Percentiles rank a stretch among this genome's conserved stretches.
phyloP scores from a whole-genome alignment of 2,797 vertebrate species.

The Pseudochaenichthys georgianus region DNA sequence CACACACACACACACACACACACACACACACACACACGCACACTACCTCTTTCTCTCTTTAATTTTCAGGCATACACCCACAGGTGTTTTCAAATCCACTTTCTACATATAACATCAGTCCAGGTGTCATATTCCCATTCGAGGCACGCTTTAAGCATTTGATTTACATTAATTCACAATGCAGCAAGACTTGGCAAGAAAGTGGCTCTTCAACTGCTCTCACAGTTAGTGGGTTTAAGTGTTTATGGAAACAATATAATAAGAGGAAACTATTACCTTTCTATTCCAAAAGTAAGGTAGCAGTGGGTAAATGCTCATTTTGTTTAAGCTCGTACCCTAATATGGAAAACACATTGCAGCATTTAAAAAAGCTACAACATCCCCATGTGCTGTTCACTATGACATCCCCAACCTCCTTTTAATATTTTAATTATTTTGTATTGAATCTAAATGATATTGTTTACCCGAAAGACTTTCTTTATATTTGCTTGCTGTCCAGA shows the following conservation, averaged over 20 bases:
- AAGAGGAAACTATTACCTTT: not conserved
- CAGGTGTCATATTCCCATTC: slow-evolving; percentile 26
- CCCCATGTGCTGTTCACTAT: not conserved
- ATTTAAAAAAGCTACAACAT: not conserved
- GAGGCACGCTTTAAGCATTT: slow-evolving; percentile 33
- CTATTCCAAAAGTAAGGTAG: not conserved
- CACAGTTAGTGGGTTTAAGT: slow-evolving; percentile 4
- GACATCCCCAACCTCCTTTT: not conserved
- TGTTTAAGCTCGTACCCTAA: too few relatives aligned
- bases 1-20: too few relatives aligned
- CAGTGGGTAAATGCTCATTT: not conserved
- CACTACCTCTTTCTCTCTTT: too few relatives aligned
- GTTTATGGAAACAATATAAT: not conserved
- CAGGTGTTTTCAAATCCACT: slow-evolving; percentile 12
- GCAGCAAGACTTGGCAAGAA: slow-evolving; percentile 61
- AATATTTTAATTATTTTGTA: not conserved
- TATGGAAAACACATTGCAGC: not conserved
- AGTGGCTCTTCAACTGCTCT: slow-evolving; percentile 9
- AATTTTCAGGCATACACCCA: too few relatives aligned
- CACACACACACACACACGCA: too few relatives aligned
- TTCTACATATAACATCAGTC: slow-evolving; percentile 12
- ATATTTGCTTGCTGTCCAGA: slow-evolving; percentile 13
- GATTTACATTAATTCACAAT: slow-evolving; percentile 63
- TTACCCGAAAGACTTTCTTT: not conserved
- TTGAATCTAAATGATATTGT: not conserved